Evolutionary conservation across 2,797 vertebrate genomes (phyloP), one percentile per base, ranked within the genome.

Genomic region (Sebastes trivittatus): DNA sequence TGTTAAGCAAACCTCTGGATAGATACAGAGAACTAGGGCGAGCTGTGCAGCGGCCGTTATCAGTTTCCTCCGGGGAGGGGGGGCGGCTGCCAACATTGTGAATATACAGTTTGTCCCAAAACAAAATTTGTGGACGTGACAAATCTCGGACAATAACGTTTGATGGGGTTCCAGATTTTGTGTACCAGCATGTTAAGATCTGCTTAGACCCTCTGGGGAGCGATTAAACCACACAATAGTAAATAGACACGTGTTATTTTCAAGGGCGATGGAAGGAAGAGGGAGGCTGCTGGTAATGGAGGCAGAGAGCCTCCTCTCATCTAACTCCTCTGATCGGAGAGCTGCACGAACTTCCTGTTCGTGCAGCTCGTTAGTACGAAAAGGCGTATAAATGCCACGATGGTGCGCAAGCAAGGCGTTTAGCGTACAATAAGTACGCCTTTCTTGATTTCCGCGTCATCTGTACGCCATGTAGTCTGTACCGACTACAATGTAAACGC

Each of bases 181-280:
- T 46, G 3, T 63, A 46, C 52, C 4, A 18, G 11, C 67, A 42
- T 55, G 71, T 67, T 80, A 49, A 52, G 65, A 81, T 49, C 8
- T 25, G 46, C 58, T 73, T 72, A 64, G 46, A 66, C 68, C 85
- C 85, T 46, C 67, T 29, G 5, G 75, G 75, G 77, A 71, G 54
- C 46, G 14, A 88, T 89, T 72, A 42, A 49, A 60, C n/a, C 18
- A 36, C 69, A 89, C 82, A 74, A 85, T 84, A 69, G 58, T 72
- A 73, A 77, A 81, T 38, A 77, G 52, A 83, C 62, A 38, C 16
- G 11, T 66, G 59, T 77, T 78, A n/a, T 67, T 82, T 84, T 78
- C 54, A 82, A 73, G 70, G 81, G 64, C 14, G 16, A 60, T 67
- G 49, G 54, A 67, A 16, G 56, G 90, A 93, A 91, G 77, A 52